phyloP scores from a whole-genome alignment of 1,140 invertebrate genomes.

The Trichoplusia ni region DNA sequence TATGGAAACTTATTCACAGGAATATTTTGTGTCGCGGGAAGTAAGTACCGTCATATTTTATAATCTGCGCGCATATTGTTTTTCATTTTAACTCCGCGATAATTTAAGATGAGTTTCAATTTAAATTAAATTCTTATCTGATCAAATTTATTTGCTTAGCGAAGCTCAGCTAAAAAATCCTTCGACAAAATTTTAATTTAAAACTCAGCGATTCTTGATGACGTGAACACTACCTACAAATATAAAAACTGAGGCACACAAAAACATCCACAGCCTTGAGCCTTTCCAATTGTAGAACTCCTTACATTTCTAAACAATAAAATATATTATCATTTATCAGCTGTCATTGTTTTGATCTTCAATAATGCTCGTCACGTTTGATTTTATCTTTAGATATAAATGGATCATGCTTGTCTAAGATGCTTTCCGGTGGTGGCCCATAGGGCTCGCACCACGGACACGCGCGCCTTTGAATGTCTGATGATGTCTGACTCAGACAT shows the following conservation, averaged over 20 bases:
- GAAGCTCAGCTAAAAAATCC: no score
- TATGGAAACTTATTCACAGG: constrained; percentile 15
- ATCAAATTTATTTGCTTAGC: no score
- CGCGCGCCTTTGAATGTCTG: constrained; percentile 15
- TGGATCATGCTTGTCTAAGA: constrained; percentile 3
- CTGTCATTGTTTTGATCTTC: not conserved
- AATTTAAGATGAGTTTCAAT: not conserved
- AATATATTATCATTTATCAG: not conserved
- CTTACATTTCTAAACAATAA: not conserved
- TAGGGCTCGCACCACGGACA: constrained; percentile 14
- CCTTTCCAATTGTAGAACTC: no score
- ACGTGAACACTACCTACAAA: no score
- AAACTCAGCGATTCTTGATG: no score
- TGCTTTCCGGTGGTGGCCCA: constrained; percentile 15
- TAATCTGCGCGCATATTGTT: not conserved
- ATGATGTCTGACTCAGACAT: constrained; percentile 23
- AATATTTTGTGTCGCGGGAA: constrained; percentile 10
- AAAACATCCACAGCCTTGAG: no score
- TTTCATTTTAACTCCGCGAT: not conserved
- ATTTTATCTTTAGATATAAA: constrained; percentile 8
- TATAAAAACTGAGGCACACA: no score
- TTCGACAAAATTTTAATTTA: no score
- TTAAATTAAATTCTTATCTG: not conserved
- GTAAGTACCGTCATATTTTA: constrained; percentile 14
- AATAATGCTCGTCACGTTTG: constrained; percentile 4